Percentiles rank a stretch among this genome's conserved stretches.
These are phyloP conservation scores for Ophioninae sp. DNA, from an alignment of 2,888 invertebrate genomes.

Conservation along the genomic window DNA sequence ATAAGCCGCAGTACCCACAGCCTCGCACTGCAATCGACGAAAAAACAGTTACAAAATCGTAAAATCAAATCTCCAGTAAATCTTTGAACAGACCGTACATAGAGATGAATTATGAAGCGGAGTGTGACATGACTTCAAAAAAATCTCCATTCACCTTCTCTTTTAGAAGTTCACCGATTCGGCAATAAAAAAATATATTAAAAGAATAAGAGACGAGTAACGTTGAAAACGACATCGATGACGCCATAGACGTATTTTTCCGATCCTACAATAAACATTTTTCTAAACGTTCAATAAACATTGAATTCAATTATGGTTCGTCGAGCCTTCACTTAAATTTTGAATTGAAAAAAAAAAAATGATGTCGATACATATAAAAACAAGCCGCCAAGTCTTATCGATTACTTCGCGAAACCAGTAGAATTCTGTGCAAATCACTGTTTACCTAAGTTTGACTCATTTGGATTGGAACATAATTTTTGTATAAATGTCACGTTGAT, in stretches of 20 bases:
- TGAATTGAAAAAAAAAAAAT: background rate
- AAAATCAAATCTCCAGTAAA: background rate
- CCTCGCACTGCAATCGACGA: conserved; percentile 63
- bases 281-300: background rate
- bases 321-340: too few species aligned
- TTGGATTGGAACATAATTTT: too few species aligned
- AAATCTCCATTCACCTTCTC: conserved; percentile 66
- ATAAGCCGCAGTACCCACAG: conserved; percentile 66
- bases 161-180: conserved; percentile 69
- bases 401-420: too few species aligned
- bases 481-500: too few species aligned
- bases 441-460: too few species aligned
- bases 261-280: conserved; percentile 39
- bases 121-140: background rate
- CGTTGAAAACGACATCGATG: conserved; percentile 36
- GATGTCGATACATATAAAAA: too few species aligned
- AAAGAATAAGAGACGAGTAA: conserved; percentile 42
- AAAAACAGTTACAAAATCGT: background rate
- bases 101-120: background rate
- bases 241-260: conserved; percentile 45
- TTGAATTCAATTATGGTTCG: too few species aligned
- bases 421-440: too few species aligned
- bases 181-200: conserved; percentile 56
- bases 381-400: too few species aligned
- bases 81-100: too few species aligned